Percentiles rank a stretch among this genome's conserved stretches.
Evolutionary conservation across 2,797 vertebrate genomes (phyloP).

Genomic region (Falco columbarius): DNA sequence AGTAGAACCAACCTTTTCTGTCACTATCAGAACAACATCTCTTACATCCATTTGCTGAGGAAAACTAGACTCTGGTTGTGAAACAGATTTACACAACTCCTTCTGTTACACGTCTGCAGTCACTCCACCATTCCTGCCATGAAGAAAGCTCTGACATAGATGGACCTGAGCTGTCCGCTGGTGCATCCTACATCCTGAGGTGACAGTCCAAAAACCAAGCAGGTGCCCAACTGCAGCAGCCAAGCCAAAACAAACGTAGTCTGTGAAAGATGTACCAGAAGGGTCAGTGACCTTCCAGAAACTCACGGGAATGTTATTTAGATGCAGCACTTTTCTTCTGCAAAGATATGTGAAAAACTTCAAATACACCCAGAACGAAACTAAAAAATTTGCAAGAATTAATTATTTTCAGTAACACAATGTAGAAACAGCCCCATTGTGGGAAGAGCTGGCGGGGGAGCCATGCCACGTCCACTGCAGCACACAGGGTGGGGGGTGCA

Average conservation of each 20-base stretch:
- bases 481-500: background rate
- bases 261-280: conserved; percentile 31
- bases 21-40: background rate
- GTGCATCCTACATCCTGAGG: conserved; percentile 1
- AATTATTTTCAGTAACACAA: background rate
- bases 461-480: background rate
- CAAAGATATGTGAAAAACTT: conserved; percentile 12
- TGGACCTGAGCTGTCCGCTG: conserved; percentile 26
- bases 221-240: background rate
- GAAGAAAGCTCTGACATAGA: background rate
- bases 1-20: background rate
- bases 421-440: background rate
- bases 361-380: background rate
- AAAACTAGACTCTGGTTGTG: background rate
- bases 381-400: background rate
- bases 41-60: background rate
- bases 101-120: background rate
- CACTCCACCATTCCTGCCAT: background rate
- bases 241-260: conserved; percentile 53
- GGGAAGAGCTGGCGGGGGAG: background rate
- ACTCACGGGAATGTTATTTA: conserved; percentile 48
- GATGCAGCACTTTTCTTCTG: conserved; percentile 10
- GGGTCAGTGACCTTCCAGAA: conserved; percentile 50
- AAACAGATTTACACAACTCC: background rate
- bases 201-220: conserved; percentile 29